Percentiles rank a stretch among this genome's conserved stretches.
Conservation (phyloP, 1,140 invertebrate species). For the Tigriopus japonicus region DNA sequence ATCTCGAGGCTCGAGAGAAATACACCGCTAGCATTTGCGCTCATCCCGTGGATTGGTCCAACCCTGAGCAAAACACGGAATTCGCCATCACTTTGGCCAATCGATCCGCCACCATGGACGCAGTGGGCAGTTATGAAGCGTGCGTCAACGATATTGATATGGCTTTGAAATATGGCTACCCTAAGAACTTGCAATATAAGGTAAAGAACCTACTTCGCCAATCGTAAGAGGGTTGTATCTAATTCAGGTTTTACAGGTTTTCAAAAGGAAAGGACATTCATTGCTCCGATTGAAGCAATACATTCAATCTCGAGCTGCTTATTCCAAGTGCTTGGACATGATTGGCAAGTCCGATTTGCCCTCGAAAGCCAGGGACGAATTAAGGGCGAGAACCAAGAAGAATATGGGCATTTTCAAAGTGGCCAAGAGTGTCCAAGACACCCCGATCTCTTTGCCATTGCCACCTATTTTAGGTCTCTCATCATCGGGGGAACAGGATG, state of each 20-base stretch:
- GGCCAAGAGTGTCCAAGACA: not conserved
- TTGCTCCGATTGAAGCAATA: conserved; percentile 1
- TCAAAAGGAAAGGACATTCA: conserved; percentile 6
- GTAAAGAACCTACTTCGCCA: no score
- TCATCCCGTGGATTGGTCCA: not conserved
- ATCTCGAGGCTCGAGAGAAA: not conserved
- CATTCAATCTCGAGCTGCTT: not conserved
- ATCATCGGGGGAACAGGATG: no score
- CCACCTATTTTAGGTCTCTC: no score
- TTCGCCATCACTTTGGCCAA: not conserved
- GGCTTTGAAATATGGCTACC: conserved; percentile 11
- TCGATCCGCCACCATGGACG: conserved; percentile 2
- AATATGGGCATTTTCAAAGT: conserved; percentile 1
- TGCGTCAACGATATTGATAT: conserved; percentile 6
- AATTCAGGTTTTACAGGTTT: not conserved
- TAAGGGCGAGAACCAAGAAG: not conserved
- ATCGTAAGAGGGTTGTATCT: not conserved
- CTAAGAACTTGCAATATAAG: conserved; percentile 5
- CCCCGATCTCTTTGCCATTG: no score
- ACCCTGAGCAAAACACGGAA: not conserved
- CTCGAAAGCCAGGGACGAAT: not conserved
- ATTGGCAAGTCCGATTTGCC: conserved; percentile 9
- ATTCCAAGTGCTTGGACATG: not conserved
- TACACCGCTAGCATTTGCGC: not conserved
- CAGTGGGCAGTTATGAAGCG: not conserved